These are phyloP conservation scores for Pterostichus madidus DNA, from an alignment of 2,888 invertebrate species.

Conservation along the genomic window DNA sequence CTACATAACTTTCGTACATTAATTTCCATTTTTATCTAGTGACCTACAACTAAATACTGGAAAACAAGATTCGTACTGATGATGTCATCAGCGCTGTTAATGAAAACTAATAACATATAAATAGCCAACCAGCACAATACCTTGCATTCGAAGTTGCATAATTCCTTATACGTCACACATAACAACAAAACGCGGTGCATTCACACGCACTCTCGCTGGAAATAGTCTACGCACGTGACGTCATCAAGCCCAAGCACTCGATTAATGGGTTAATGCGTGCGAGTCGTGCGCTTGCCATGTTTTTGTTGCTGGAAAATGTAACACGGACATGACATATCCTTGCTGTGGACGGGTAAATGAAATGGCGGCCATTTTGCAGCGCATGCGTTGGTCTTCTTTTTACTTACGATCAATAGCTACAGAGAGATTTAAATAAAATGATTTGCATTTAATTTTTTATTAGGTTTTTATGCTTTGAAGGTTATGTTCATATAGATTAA, in stretches of 20 bases:
- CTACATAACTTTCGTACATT: slow-evolving; percentile 20
- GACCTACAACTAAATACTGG: slow-evolving; percentile 49
- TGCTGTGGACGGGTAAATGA: neutral
- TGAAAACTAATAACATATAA: slow-evolving; percentile 38
- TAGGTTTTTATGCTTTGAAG: neutral
- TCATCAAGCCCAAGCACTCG: slow-evolving; percentile 1
- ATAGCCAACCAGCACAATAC: slow-evolving; percentile 53
- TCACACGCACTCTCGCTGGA: slow-evolving; percentile 21
- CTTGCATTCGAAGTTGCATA: slow-evolving; percentile 58
- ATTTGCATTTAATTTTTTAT: neutral
- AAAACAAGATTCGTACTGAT: slow-evolving; percentile 28
- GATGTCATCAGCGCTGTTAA: slow-evolving; percentile 38
- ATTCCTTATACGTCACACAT: slow-evolving; percentile 62
- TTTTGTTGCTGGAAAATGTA: slow-evolving; percentile 9
- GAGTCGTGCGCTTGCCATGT: neutral
- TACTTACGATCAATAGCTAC: neutral
- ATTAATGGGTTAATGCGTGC: slow-evolving; percentile 34
- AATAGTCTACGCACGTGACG: slow-evolving; percentile 39
- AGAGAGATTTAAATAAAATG: neutral
- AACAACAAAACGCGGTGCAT: slow-evolving; percentile 27
- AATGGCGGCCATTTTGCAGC: slow-evolving; percentile 49
- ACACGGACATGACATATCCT: neutral
- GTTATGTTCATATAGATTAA: neutral
- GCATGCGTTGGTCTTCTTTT: slow-evolving; percentile 43
- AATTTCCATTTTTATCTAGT: slow-evolving; percentile 38